Conservation (phyloP, 2,797 vertebrate genomes). For the Pantherophis vulpinus region DNA sequence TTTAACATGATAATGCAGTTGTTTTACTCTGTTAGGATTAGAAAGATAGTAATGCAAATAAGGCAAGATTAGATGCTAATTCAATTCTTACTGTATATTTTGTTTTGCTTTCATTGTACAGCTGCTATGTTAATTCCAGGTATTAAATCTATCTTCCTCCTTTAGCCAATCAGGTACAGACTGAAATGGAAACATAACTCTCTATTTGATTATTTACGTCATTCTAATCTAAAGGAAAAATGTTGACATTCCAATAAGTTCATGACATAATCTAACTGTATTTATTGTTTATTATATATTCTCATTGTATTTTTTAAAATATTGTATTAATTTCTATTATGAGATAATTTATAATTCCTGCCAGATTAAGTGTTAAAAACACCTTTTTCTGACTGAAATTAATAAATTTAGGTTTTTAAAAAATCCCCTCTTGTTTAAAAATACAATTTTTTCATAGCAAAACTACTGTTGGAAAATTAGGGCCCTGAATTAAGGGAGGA, state of each 20-base stretch:
- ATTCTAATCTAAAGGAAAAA: background rate
- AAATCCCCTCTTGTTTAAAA: constrained; percentile 51
- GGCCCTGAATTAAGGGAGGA: constrained; percentile 72
- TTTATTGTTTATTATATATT: background rate
- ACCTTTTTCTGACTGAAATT: constrained; percentile 59
- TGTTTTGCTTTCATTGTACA: background rate
- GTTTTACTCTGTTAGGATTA: background rate
- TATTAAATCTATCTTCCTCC: background rate
- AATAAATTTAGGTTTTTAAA: constrained; percentile 66
- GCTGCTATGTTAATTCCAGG: background rate
- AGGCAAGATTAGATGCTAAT: background rate
- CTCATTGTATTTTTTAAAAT: background rate
- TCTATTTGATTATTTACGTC: background rate
- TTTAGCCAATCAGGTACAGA: background rate
- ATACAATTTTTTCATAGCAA: constrained; percentile 57
- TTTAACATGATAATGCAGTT: background rate
- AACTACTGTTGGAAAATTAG: constrained; percentile 68
- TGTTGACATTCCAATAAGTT: background rate
- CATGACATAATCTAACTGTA: background rate
- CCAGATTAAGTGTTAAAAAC: background rate
- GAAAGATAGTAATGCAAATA: background rate
- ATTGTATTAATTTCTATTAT: background rate
- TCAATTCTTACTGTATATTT: background rate
- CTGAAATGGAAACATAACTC: background rate
- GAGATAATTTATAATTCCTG: background rate